Base-by-base conservation (phyloP, 2,888 invertebrate species). In the Lochmaea crataegi region DNA sequence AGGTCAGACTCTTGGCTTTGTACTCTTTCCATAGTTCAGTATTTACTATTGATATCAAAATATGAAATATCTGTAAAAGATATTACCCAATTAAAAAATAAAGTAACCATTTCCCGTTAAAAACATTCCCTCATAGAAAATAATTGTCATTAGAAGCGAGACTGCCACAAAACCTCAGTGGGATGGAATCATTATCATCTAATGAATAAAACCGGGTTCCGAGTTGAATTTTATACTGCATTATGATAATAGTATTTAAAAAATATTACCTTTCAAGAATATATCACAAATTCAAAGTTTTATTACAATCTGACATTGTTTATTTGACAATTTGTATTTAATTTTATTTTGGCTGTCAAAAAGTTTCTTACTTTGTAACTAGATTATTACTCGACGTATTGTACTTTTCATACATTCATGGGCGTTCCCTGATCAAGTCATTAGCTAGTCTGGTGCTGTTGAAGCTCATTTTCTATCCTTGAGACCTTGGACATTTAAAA, bases 1-100 rank as follows among this genome's bases (percentile, higher is more conserved):
- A 81, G 65, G 58, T 83, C 83, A 5, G 68, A 63, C 12, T 60
- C 60, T 53, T 53, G 53, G 18, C 53, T 53, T 53, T 16, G 53
- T 16, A 18, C 2, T 16, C 16, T 2, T 0, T 53, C 53, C 53
- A 53, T 53, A 48, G 18, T 53, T 53, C 4, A 53, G 16, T 53
- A 16, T 16, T 16, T 53, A 53, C 14, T 16, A 53, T 53, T 53
- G 32, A 32, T 53, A 53, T 18, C 53, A 53, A 53, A 53, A 53
- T n/a, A 53, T 10, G 16, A 18, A 53, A 16, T 53, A 53, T 53
- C 53, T 53, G 18, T 9, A 53, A 53, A 53, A 10, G 0, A 53
- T 18, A 53, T 3, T 12, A 12, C 45, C 32, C 32, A 7, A 7
- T 32, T 32, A 32, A 32, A 6, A 32, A 32, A 32, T 32, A 32